These are phyloP conservation scores for Colletes latitarsis DNA, from an alignment of 1,140 invertebrate genomes.

Conservation along the genomic window DNA sequence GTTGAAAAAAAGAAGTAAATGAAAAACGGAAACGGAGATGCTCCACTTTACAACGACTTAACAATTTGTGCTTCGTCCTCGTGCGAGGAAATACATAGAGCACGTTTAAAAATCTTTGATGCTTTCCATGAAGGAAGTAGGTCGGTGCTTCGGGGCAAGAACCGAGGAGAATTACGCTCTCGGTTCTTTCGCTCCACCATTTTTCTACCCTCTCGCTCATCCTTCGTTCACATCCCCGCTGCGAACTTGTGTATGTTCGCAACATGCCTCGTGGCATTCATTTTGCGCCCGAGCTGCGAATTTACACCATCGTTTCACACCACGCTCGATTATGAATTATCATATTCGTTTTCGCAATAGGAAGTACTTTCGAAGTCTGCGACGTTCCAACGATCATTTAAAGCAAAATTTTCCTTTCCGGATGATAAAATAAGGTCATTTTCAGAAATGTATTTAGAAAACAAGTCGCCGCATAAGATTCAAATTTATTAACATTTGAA, in stretches of 20 bases:
- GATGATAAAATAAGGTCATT: no score
- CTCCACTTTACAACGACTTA: slow-evolving; percentile 36
- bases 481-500: no score
- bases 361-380: no score
- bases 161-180: slow-evolving; percentile 53
- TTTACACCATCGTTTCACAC: slow-evolving; percentile 40
- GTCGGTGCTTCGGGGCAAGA: slow-evolving; percentile 39
- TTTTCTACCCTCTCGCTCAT: slow-evolving; percentile 27
- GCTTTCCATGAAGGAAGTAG: slow-evolving; percentile 43
- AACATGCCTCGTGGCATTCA: slow-evolving; percentile 14
- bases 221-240: slow-evolving; percentile 26
- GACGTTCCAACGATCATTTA: not conserved
- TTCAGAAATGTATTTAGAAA: no score
- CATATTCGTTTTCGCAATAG: not conserved
- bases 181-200: slow-evolving; percentile 19
- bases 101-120: slow-evolving; percentile 56
- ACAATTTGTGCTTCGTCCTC: slow-evolving; percentile 45
- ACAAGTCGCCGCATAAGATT: no score
- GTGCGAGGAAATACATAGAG: slow-evolving; percentile 35
- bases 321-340: slow-evolving; percentile 20
- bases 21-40: slow-evolving; percentile 43
- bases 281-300: slow-evolving; percentile 47
- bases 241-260: slow-evolving; percentile 3
- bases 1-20: not conserved
- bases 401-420: no score